These are phyloP conservation scores for Diaprepes abbreviatus DNA, from an alignment of 2,888 invertebrate genomes.

Conservation along the genomic window DNA sequence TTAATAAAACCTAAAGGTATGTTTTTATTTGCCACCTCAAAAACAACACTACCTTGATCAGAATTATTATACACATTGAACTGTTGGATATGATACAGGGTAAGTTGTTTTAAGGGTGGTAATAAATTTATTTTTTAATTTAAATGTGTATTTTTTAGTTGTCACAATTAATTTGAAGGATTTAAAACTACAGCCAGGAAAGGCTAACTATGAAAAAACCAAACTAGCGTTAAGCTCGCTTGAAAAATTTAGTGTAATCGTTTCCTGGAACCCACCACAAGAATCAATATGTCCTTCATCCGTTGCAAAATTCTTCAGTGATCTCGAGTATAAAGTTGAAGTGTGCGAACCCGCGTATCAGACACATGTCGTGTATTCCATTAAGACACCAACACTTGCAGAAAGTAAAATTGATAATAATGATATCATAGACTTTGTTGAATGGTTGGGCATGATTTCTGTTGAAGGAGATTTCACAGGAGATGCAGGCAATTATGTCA, in stretches of 20 bases:
- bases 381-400: conserved; percentile 64
- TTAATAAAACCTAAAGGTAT: conserved; percentile 2
- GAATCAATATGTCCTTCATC: conserved; percentile 72
- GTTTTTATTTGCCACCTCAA: conserved; percentile 16
- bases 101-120: conserved; percentile 33
- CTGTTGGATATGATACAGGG: conserved; percentile 17
- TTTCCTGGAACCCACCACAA: conserved; percentile 71
- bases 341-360: conserved; percentile 66
- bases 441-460: conserved; percentile 72
- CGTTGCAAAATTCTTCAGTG: conserved; percentile 71
- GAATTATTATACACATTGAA: background rate
- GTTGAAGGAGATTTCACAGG: conserved; percentile 65
- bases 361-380: conserved; percentile 62
- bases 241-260: conserved; percentile 67
- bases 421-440: conserved; percentile 66
- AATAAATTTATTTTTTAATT: background rate
- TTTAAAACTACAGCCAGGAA: conserved; percentile 66
- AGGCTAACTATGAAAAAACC: conserved; percentile 68
- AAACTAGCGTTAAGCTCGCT: conserved; percentile 64
- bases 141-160: conserved; percentile 62
- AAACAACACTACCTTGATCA: conserved; percentile 35
- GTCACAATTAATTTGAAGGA: conserved; percentile 70
- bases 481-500: conserved; percentile 60
- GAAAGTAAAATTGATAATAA: conserved; percentile 53
- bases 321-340: conserved; percentile 66